Conservation (phyloP, 2,797 vertebrate genomes). For the Typhlichthys eigenmanni region DNA sequence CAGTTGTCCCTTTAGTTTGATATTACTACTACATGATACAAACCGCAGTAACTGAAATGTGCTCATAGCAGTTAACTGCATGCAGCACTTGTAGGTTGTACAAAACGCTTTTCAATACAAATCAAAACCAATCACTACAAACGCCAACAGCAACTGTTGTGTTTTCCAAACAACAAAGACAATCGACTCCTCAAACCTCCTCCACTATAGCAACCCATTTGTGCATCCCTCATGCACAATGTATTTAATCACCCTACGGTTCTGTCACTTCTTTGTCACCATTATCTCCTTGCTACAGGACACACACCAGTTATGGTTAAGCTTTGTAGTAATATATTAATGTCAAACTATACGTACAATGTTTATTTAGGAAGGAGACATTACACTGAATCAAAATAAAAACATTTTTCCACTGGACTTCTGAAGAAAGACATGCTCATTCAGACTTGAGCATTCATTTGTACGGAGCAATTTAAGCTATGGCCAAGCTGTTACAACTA, state of each 20-base stretch:
- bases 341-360: not conserved
- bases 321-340: not conserved
- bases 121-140: not conserved
- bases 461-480: not conserved
- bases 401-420: not conserved
- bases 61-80: constrained; percentile 36
- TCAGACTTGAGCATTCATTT: not conserved
- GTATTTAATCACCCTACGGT: constrained; percentile 20
- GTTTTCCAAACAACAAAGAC: too few species aligned
- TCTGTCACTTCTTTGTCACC: not conserved
- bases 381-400: not conserved
- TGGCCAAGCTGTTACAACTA: not conserved
- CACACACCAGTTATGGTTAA: not conserved
- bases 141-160: too few species aligned
- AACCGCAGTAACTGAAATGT: constrained; percentile 16
- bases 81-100: constrained; percentile 51
- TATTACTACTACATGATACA: constrained; percentile 28
- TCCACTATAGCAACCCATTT: not conserved
- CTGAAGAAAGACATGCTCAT: not conserved
- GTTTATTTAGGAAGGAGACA: too few species aligned
- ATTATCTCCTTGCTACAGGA: constrained; percentile 1
- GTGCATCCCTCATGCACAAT: constrained; percentile 28
- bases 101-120: constrained; percentile 23
- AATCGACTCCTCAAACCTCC: too few species aligned
- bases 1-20: constrained; percentile 55